Percentiles rank a stretch among this genome's conserved stretches.
Conservation (phyloP, 2,113 vertebrate species). For the Dasypus novemcinctus region DNA sequence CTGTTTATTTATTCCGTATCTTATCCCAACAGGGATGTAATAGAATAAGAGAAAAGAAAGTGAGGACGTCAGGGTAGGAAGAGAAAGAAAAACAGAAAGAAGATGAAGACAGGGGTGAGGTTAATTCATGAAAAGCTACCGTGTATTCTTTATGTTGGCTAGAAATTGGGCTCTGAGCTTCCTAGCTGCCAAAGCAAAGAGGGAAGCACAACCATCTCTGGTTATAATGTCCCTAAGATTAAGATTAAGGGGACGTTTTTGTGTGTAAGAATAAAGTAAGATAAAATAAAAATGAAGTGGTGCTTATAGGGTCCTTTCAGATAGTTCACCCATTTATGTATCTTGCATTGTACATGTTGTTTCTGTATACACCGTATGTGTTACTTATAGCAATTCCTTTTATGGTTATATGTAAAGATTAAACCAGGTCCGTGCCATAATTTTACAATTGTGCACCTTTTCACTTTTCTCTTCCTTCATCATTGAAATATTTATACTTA, state of each 20-base stretch:
- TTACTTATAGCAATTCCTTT: not conserved
- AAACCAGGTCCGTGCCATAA: not conserved
- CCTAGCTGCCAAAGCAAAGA: not conserved
- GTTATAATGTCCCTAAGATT: not conserved
- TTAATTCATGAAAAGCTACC: rapidly evolving
- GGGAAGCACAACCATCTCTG: not conserved
- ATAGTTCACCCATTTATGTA: not conserved
- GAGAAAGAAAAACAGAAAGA: not conserved
- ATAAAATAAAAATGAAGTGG: not conserved
- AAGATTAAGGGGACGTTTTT: not conserved
- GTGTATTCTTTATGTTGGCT: not conserved
- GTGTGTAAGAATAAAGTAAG: too few species aligned
- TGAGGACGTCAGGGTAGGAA: not conserved
- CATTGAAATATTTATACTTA: not conserved
- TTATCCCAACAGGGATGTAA: not conserved
- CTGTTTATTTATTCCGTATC: not conserved
- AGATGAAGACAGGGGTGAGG: not conserved
- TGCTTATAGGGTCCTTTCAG: slow-evolving; percentile 1
- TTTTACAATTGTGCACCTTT: not conserved
- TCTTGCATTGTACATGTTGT: not conserved
- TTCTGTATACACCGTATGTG: not conserved
- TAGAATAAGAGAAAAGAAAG: not conserved
- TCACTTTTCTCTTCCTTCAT: slow-evolving; percentile 23
- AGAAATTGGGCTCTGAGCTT: not conserved
- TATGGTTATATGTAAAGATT: slow-evolving; percentile 11